Conservation (phyloP, 2,113 vertebrate species). For the Oxygymnocypris stewartii region DNA sequence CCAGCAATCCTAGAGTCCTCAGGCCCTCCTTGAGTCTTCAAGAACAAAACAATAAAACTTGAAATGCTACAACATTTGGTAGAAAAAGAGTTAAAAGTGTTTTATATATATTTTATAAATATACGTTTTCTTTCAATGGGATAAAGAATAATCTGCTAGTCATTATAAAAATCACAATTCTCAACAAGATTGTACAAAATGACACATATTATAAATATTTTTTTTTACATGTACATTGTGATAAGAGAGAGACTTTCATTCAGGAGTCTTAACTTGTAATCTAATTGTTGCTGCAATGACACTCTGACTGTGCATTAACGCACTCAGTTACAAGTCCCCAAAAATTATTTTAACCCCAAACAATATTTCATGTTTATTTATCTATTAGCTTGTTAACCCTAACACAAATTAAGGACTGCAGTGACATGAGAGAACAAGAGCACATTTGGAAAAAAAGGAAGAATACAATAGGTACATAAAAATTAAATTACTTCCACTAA, state of each 20-base stretch:
- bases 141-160: too few relatives aligned
- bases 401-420: neutral
- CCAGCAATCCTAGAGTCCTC: constrained; percentile 6
- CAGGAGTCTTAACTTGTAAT: neutral
- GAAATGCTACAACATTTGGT: neutral
- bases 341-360: too few relatives aligned
- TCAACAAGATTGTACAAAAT: too few relatives aligned
- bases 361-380: neutral
- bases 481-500: neutral
- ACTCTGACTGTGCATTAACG: neutral
- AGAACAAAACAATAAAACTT: neutral
- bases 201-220: too few relatives aligned
- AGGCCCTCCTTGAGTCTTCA: constrained; percentile 2
- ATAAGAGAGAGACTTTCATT: neutral
- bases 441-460: neutral
- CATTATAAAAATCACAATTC: too few relatives aligned
- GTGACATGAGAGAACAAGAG: neutral
- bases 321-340: neutral
- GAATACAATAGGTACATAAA: too few relatives aligned
- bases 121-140: too few relatives aligned
- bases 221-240: neutral
- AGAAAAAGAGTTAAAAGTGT: neutral
- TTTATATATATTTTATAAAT: neutral
- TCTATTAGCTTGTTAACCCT: too few relatives aligned
- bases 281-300: neutral